A percentile compares a stretch with the other conserved stretches of the same genome.
phyloP scores from a whole-genome alignment of 2,113 vertebrate species.

The Indicator maculatus region DNA sequence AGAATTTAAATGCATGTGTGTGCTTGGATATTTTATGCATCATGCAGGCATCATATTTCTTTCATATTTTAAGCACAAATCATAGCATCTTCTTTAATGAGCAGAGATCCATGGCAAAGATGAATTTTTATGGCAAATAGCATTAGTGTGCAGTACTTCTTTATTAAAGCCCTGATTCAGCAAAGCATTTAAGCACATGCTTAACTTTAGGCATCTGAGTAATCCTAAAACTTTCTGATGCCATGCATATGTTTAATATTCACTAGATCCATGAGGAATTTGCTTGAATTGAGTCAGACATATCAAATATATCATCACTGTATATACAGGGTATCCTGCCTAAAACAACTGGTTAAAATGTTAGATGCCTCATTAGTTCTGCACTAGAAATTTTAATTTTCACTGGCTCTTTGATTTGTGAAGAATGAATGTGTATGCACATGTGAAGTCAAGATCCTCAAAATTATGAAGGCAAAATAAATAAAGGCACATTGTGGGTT shows the following conservation, averaged over 20 bases:
- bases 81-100: slow-evolving; percentile 54
- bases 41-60: slow-evolving; percentile 53
- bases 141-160: slow-evolving; percentile 23
- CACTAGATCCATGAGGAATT: neutral
- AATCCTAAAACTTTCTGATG: slow-evolving; percentile 8
- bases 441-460: slow-evolving; percentile 2
- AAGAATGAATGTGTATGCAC: slow-evolving; percentile 22
- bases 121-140: slow-evolving; percentile 59
- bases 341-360: slow-evolving; percentile 10
- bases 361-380: slow-evolving; percentile 23
- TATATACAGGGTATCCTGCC: neutral
- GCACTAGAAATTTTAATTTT: slow-evolving; percentile 46
- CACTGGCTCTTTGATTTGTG: slow-evolving; percentile 18
- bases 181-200: slow-evolving; percentile 42
- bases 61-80: slow-evolving; percentile 55
- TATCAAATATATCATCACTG: neutral
- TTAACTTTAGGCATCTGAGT: slow-evolving; percentile 11
- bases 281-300: neutral
- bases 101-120: slow-evolving; percentile 4
- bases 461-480: slow-evolving; percentile 38
- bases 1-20: slow-evolving; percentile 58
- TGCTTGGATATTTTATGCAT: slow-evolving; percentile 53
- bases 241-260: neutral
- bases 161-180: slow-evolving; percentile 59
- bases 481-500: slow-evolving; percentile 56